Conservation (phyloP, 2,113 vertebrate species). For the Erythrolamprus reginae region DNA sequence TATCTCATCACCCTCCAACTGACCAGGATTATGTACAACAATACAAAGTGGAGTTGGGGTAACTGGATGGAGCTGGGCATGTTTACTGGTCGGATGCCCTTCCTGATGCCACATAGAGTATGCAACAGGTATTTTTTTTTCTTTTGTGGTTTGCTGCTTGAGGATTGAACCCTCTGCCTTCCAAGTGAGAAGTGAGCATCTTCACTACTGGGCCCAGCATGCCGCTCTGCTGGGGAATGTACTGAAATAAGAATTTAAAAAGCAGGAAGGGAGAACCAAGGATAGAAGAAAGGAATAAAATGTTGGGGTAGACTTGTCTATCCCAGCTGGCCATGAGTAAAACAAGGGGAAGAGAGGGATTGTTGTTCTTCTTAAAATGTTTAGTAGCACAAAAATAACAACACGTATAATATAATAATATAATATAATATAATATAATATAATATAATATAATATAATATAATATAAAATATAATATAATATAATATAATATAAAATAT, state of each 20-base stretch:
- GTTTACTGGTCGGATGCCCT: background rate
- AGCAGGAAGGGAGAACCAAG: background rate
- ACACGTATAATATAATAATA: too few relatives aligned
- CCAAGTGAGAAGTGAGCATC: background rate
- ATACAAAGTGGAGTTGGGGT: background rate
- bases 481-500: too few relatives aligned
- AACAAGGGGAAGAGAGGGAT: background rate
- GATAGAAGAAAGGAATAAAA: background rate
- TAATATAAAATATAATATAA: too few relatives aligned
- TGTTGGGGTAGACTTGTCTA: background rate
- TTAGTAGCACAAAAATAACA: background rate
- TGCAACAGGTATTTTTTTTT: background rate
- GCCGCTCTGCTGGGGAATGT: background rate
- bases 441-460: too few relatives aligned
- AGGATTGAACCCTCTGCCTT: background rate
- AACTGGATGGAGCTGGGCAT: background rate
- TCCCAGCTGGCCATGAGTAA: background rate
- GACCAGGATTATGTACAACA: too few relatives aligned
- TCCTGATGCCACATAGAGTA: background rate
- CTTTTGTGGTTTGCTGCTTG: background rate
- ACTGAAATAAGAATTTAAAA: background rate
- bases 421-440: too few relatives aligned
- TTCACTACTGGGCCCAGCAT: background rate
- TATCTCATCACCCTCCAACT: too few relatives aligned
- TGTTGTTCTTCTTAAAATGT: background rate